A percentile compares a stretch with the other conserved stretches of the same genome.
Conservation (phyloP, 92 coral and sea anemone genomes). For the Zoanthus sociatus region DNA sequence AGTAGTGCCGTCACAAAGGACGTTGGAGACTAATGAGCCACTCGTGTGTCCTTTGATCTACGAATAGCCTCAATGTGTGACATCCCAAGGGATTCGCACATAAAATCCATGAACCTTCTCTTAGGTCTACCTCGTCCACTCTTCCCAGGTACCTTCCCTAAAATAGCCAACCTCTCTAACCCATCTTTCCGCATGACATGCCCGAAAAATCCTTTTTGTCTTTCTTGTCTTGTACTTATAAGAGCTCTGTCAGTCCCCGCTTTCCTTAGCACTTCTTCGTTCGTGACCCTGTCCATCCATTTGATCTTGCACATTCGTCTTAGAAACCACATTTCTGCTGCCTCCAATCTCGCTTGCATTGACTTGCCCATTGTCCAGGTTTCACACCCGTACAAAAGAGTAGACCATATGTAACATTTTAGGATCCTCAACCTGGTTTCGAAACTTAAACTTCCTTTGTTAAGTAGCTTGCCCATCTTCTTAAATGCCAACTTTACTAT, state of each 20-base stretch:
- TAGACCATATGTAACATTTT: conserved; percentile 9
- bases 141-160: not conserved
- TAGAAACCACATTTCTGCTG: not conserved
- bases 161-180: not conserved
- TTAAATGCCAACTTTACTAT: not conserved
- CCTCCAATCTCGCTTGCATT: not conserved
- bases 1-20: too few relatives aligned
- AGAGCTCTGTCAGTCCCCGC: not conserved
- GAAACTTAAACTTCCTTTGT: not conserved
- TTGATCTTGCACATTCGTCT: not conserved
- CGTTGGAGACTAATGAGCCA: too few relatives aligned
- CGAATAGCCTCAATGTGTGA: too few relatives aligned
- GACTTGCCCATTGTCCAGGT: not conserved
- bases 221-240: not conserved
- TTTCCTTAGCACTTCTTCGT: conserved; percentile 2
- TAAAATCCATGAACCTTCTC: not conserved
- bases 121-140: conserved; percentile 19
- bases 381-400: conserved; percentile 7
- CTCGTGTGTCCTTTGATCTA: too few relatives aligned
- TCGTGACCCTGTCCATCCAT: not conserved
- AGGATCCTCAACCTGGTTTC: not conserved
- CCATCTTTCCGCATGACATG: conserved; percentile 13
- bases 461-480: not conserved
- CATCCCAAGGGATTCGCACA: too few relatives aligned
- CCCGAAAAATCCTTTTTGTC: not conserved